phyloP scores from a whole-genome alignment of 1,140 invertebrate species.

The Leptinotarsa lineolata region DNA sequence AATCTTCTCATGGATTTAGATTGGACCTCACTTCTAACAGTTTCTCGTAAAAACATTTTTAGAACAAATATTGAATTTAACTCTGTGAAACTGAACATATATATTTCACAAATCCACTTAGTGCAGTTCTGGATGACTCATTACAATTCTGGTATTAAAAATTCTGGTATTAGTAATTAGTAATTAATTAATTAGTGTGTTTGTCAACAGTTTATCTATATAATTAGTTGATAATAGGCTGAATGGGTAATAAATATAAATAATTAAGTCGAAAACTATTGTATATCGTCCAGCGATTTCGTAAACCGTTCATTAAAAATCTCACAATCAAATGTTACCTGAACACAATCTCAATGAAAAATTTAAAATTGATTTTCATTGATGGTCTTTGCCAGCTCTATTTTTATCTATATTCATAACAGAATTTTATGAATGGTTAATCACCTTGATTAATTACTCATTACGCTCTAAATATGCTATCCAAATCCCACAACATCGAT shows the following conservation, averaged over 20 bases:
- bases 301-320: too few species aligned
- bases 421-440: too few species aligned
- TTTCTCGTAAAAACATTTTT: constrained; percentile 1
- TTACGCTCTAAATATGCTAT: too few species aligned
- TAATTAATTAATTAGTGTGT: background rate
- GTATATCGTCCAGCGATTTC: too few species aligned
- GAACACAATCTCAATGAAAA: too few species aligned
- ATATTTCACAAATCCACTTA: background rate
- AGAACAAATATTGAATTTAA: background rate
- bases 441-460: too few species aligned
- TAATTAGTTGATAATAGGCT: constrained; percentile 8
- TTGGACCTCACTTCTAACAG: background rate
- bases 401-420: too few species aligned
- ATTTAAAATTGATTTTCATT: too few species aligned
- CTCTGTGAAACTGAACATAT: constrained; percentile 5
- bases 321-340: too few species aligned
- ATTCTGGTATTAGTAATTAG: background rate
- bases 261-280: too few species aligned
- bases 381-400: too few species aligned
- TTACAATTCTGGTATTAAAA: background rate
- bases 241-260: background rate
- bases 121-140: background rate
- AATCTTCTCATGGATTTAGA: background rate
- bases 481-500: too few species aligned
- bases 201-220: constrained; percentile 7